Conservation (phyloP, 2,888 invertebrate species). For the Luperina testacea region DNA sequence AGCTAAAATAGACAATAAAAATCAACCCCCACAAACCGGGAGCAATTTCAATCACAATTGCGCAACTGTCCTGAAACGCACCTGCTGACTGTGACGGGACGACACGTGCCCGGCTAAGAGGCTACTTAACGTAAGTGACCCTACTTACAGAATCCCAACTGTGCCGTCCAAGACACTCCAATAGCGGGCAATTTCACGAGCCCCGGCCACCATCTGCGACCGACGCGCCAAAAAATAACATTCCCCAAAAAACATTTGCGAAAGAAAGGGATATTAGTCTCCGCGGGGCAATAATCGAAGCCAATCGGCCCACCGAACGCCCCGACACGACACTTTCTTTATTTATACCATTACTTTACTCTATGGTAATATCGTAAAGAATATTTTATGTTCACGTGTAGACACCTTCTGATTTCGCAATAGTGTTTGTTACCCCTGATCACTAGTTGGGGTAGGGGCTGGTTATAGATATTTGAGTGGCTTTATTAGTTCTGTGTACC, state of each 20-base stretch:
- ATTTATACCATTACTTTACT: constrained; percentile 84
- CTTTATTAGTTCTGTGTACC: constrained; percentile 12
- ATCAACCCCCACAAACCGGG: constrained; percentile 76
- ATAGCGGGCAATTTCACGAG: constrained; percentile 83
- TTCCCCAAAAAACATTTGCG: constrained; percentile 87
- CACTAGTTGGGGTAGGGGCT: constrained; percentile 53
- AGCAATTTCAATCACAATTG: constrained; percentile 87
- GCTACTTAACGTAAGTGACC: constrained; percentile 89
- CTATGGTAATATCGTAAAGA: constrained; percentile 83
- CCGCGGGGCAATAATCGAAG: constrained; percentile 89
- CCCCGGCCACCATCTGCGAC: constrained; percentile 86
- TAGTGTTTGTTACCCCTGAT: constrained; percentile 57
- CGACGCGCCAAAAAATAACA: constrained; percentile 89
- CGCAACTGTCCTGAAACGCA: constrained; percentile 77
- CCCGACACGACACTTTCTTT: constrained; percentile 84
- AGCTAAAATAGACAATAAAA: constrained; percentile 77
- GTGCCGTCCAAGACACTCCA: constrained; percentile 76
- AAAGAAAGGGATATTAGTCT: constrained; percentile 90
- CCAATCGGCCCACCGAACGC: constrained; percentile 87
- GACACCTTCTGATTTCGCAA: constrained; percentile 78
- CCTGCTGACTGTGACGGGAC: constrained; percentile 83
- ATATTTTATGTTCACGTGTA: constrained; percentile 79
- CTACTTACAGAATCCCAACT: constrained; percentile 81
- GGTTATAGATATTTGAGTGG: constrained; percentile 50
- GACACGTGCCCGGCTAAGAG: constrained; percentile 87